These are phyloP conservation scores for Ptyas mucosa DNA, from an alignment of 2,113 vertebrate species.

Conservation along the genomic window DNA sequence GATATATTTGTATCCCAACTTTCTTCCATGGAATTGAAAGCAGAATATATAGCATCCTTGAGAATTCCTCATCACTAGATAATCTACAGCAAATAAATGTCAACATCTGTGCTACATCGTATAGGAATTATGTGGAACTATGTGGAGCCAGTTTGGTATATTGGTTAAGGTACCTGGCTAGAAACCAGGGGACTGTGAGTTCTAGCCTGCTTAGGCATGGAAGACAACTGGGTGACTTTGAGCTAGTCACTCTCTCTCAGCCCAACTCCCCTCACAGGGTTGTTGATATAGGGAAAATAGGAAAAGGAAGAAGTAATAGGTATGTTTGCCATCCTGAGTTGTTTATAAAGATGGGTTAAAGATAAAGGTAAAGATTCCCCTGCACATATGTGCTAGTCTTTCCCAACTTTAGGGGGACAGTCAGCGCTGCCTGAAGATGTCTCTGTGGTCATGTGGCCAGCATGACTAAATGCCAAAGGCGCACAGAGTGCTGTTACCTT, in stretches of 20 bases:
- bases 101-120: not conserved
- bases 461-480: too few relatives aligned
- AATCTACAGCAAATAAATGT: not conserved
- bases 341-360: too few relatives aligned
- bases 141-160: not conserved
- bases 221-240: not conserved
- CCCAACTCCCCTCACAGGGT: not conserved
- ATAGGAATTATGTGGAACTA: not conserved
- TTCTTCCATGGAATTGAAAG: not conserved
- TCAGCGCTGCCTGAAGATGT: too few relatives aligned
- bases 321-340: too few relatives aligned
- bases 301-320: not conserved
- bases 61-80: not conserved
- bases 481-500: too few relatives aligned
- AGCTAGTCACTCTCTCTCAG: not conserved
- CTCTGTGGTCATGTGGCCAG: too few relatives aligned
- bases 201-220: not conserved
- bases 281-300: not conserved
- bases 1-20: too few relatives aligned
- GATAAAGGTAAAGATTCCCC: too few relatives aligned
- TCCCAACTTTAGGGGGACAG: too few relatives aligned
- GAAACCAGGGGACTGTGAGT: not conserved
- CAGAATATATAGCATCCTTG: not conserved
- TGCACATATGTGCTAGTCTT: too few relatives aligned
- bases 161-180: not conserved